These are phyloP conservation scores for Villa cingulata DNA, from an alignment of 2,888 invertebrate genomes.

Conservation along the genomic window DNA sequence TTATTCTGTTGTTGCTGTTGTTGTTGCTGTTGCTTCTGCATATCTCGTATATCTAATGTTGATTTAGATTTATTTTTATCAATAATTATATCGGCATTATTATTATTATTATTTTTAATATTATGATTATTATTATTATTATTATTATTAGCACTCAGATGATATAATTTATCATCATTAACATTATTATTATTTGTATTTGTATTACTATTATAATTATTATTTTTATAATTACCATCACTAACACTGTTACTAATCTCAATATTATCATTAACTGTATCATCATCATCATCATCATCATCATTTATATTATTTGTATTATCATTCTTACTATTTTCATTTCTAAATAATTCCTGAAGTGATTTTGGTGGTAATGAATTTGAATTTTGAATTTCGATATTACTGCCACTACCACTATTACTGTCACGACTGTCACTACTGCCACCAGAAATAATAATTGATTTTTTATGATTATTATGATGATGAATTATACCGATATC, in stretches of 20 bases:
- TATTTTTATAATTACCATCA: no score
- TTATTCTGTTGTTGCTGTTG: conserved; percentile 22
- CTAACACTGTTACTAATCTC: no score
- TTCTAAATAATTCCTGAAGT: conserved; percentile 24
- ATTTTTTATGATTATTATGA: no score
- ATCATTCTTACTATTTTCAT: neutral
- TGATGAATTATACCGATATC: no score
- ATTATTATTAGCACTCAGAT: neutral
- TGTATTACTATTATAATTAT: no score
- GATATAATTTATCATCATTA: no score
- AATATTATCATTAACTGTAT: conserved; percentile 7
- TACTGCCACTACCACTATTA: neutral
- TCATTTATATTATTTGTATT: neutral
- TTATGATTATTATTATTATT: neutral
- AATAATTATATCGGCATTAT: conserved; percentile 15
- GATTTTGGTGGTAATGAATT: conserved; percentile 17
- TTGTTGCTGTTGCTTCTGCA: conserved; percentile 28
- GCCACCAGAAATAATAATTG: no score
- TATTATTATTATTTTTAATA: conserved; percentile 6
- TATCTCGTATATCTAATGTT: conserved; percentile 5
- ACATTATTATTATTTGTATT: no score
- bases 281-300: conserved; percentile 16
- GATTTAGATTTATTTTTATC: neutral
- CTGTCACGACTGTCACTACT: neutral
- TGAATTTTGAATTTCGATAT: no score